Evolutionary conservation across 1,140 invertebrate species (phyloP).

Genomic region (Paralvinella palmiformis): DNA sequence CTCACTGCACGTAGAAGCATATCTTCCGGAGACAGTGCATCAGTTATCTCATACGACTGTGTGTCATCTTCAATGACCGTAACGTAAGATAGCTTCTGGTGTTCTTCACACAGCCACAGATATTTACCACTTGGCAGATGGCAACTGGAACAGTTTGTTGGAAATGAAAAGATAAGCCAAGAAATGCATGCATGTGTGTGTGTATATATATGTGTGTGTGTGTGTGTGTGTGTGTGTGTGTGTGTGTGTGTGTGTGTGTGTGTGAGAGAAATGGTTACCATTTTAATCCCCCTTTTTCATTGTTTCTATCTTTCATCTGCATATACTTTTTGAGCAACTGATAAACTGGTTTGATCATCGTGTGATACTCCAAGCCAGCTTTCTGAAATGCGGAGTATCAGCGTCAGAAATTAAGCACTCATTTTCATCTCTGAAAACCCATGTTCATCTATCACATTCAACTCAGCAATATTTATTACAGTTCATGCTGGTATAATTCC

Average conservation of each 20-base stretch:
- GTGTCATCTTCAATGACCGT: constrained; percentile 9
- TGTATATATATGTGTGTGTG: neutral
- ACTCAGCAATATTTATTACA: neutral
- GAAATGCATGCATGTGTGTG: neutral
- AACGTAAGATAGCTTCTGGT: constrained; percentile 18
- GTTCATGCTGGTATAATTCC: neutral
- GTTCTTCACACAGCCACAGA: constrained; percentile 25
- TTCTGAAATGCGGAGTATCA: neutral
- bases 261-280: neutral
- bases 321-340: constrained; percentile 4
- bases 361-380: neutral
- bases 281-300: neutral
- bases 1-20: too few species aligned
- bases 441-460: neutral
- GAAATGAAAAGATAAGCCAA: neutral
- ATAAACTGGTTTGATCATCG: neutral
- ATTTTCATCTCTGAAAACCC: constrained; percentile 1
- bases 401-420: neutral
- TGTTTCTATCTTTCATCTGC: neutral
- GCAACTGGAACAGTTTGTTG: constrained; percentile 13
- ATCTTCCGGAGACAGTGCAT: too few species aligned
- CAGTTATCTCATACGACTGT: too few species aligned
- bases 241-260: neutral
- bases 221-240: neutral
- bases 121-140: constrained; percentile 22